Conservation (phyloP, 2,888 invertebrate genomes). For the Drosophila atripex region DNA sequence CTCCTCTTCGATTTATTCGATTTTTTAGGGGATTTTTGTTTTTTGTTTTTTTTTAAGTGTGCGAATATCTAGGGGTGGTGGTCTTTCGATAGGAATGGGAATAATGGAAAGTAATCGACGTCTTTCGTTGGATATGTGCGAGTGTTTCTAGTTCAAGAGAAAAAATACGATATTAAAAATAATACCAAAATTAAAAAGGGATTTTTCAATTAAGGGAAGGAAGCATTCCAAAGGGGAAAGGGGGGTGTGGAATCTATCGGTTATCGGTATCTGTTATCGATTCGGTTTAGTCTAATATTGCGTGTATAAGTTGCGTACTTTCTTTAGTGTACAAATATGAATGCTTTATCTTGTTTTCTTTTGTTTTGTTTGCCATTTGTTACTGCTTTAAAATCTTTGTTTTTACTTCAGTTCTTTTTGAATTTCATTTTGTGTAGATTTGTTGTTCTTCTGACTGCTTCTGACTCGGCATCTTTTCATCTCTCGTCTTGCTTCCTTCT, state of each 20-base stretch:
- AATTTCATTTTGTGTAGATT: conserved; percentile 70
- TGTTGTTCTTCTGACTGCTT: conserved; percentile 46
- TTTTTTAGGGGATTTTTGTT: conserved; percentile 5
- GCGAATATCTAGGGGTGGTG: conserved; percentile 34
- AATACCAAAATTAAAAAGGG: neutral
- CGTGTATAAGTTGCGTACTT: conserved; percentile 41
- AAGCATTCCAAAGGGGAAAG: neutral
- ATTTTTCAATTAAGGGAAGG: neutral
- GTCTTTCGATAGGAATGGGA: conserved; percentile 39
- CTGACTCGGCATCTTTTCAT: conserved; percentile 11
- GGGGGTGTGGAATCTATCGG: conserved; percentile 22
- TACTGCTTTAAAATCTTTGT: conserved; percentile 80
- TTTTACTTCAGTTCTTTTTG: conserved; percentile 81
- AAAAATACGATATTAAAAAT: neutral
- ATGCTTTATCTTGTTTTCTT: conserved; percentile 51
- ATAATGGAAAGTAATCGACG: conserved; percentile 43
- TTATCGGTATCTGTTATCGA: conserved; percentile 28
- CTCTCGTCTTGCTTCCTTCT: conserved; percentile 11
- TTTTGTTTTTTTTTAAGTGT: neutral
- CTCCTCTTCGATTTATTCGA: conserved; percentile 1
- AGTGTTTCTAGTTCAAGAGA: conserved; percentile 40
- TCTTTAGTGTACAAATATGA: conserved; percentile 61
- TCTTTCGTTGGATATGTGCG: conserved; percentile 48
- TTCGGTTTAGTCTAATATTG: conserved; percentile 45
- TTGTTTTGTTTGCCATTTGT: conserved; percentile 60